Percentiles rank a stretch among this genome's conserved stretches.
These are phyloP conservation scores for Lycodopsis pacificus DNA, from an alignment of 2,797 vertebrate genomes.

Conservation along the genomic window DNA sequence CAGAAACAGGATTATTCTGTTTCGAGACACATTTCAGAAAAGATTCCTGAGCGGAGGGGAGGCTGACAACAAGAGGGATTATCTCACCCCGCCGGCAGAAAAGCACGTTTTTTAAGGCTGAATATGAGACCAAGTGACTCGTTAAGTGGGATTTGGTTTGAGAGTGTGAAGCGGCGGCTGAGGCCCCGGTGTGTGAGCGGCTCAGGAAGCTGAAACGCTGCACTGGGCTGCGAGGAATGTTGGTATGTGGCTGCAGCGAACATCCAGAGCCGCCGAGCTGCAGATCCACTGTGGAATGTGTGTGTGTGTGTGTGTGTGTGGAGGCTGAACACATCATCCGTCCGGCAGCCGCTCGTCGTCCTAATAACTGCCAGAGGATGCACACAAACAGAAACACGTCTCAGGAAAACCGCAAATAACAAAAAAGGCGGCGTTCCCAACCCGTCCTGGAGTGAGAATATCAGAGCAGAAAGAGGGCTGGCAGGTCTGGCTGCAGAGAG, in stretches of 20 bases:
- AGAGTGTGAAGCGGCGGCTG: constrained; percentile 40
- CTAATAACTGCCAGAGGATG: constrained; percentile 54
- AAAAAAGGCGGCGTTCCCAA: constrained; percentile 43
- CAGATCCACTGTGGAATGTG: constrained; percentile 71
- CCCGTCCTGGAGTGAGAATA: constrained; percentile 51
- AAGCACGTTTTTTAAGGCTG: constrained; percentile 40
- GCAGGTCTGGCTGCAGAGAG: constrained; percentile 63
- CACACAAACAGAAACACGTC: constrained; percentile 39
- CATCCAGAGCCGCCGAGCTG: constrained; percentile 64
- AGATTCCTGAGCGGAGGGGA: constrained; percentile 47
- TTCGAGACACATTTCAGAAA: constrained; percentile 38
- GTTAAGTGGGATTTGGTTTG: constrained; percentile 61
- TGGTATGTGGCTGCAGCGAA: constrained; percentile 69
- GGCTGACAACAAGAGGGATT: constrained; percentile 58
- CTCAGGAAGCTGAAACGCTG: constrained; percentile 67
- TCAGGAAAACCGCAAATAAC: constrained; percentile 34
- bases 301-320: constrained; percentile 35
- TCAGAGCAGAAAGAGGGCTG: constrained; percentile 42
- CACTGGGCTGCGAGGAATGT: constrained; percentile 73
- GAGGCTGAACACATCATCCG: constrained; percentile 47
- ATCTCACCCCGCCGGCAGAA: constrained; percentile 37
- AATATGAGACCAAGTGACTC: constrained; percentile 51
- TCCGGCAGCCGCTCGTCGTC: constrained; percentile 54
- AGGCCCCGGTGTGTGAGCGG: constrained; percentile 46
- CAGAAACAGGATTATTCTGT: constrained; percentile 51